These are phyloP conservation scores for Polietes domitor DNA, from an alignment of 2,888 invertebrate genomes.

Conservation along the genomic window DNA sequence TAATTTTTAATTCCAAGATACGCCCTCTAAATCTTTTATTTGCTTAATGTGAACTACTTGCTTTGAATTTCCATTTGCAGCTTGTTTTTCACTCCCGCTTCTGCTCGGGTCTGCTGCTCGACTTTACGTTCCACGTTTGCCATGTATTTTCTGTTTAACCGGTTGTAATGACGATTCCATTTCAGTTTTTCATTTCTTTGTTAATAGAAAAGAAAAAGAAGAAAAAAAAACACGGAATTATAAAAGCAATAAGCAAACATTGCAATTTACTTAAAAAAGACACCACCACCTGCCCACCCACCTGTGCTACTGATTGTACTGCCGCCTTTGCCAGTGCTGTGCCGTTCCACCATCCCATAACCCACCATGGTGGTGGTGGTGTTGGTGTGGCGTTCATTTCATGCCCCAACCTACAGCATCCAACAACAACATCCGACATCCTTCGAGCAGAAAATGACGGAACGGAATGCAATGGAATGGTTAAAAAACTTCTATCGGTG, in stretches of 20 bases:
- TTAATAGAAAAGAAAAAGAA: slow-evolving; percentile 11
- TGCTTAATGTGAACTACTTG: slow-evolving; percentile 49
- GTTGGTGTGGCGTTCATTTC: background rate
- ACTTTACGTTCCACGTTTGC: background rate
- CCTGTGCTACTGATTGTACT: background rate
- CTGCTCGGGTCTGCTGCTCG: background rate
- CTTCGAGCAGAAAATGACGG: slow-evolving; percentile 30
- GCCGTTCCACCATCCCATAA: too few relatives aligned
- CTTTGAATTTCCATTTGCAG: slow-evolving; percentile 50
- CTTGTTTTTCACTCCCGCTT: background rate
- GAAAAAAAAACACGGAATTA: background rate
- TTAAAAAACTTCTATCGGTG: slow-evolving; percentile 46
- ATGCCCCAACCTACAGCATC: slow-evolving; percentile 6
- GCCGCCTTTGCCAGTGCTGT: background rate
- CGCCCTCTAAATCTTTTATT: slow-evolving; percentile 43
- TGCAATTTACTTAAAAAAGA: slow-evolving; percentile 57
- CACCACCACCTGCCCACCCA: background rate
- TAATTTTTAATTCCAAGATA: slow-evolving; percentile 54
- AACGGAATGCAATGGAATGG: slow-evolving; percentile 7
- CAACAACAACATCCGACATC: slow-evolving; percentile 40
- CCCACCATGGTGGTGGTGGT: background rate
- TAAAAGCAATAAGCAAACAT: slow-evolving; percentile 57
- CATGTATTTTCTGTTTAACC: slow-evolving; percentile 38
- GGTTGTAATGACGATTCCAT: slow-evolving; percentile 50
- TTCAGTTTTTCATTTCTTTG: slow-evolving; percentile 34